Conservation (phyloP, 2,888 invertebrate species). For the Pharmacophagus antenor region DNA sequence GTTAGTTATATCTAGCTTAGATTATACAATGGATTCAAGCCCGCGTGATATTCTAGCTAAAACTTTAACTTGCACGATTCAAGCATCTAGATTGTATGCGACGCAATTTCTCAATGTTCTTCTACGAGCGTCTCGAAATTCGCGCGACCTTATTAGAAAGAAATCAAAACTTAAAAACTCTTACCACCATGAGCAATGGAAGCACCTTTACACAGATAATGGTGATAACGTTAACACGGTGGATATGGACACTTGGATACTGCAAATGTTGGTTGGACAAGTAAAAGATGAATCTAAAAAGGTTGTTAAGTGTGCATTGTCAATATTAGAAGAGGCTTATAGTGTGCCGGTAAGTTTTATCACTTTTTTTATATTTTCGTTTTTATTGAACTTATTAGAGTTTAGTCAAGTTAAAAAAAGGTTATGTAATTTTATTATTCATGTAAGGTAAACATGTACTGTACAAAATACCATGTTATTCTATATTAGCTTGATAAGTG, state of each 20-base stretch:
- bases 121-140: constrained; percentile 84
- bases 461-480: too few species aligned
- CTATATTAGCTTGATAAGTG: too few species aligned
- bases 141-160: constrained; percentile 64
- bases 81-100: constrained; percentile 87
- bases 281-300: constrained; percentile 90
- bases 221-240: constrained; percentile 52
- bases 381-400: background rate
- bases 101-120: constrained; percentile 95
- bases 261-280: constrained; percentile 91
- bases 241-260: constrained; percentile 92
- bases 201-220: constrained; percentile 51
- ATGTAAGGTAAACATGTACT: too few species aligned
- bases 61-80: constrained; percentile 80
- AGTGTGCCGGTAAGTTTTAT: constrained; percentile 86
- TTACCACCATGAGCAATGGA: constrained; percentile 54
- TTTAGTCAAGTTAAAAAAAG: background rate
- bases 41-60: constrained; percentile 84
- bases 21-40: constrained; percentile 89
- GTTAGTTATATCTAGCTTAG: constrained; percentile 93
- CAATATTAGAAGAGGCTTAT: constrained; percentile 95
- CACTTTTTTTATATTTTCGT: background rate
- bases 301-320: constrained; percentile 89
- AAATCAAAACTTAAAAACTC: constrained; percentile 68
- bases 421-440: too few species aligned